These are phyloP conservation scores for Hydrolagus affinis DNA, from an alignment of 2,113 vertebrate species.

Conservation along the genomic window DNA sequence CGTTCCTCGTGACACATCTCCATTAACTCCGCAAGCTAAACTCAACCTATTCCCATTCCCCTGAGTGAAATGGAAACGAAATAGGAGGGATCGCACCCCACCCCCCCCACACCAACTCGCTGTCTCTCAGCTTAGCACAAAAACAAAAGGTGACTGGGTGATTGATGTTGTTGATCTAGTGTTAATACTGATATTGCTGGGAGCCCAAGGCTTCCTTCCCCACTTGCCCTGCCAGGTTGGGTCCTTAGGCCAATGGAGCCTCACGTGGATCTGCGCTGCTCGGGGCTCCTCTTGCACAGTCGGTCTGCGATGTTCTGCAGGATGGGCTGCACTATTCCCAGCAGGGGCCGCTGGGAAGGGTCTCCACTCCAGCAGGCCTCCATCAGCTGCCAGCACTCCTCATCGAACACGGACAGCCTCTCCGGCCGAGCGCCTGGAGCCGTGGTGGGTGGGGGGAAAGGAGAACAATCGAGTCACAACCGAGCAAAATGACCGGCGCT, in stretches of 20 bases:
- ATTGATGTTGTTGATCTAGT: conserved; percentile 19
- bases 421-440: conserved; percentile 79
- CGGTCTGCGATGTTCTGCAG: conserved; percentile 83
- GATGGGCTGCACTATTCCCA: conserved; percentile 90
- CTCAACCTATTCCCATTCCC: no score
- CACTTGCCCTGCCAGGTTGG: background rate
- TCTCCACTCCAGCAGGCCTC: conserved; percentile 95
- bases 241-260: conserved; percentile 35
- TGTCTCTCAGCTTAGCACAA: background rate
- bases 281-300: conserved; percentile 60
- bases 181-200: conserved; percentile 24
- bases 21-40: no score
- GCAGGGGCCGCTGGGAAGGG: conserved; percentile 75
- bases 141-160: no score
- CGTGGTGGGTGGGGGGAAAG: background rate
- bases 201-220: no score
- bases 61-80: no score
- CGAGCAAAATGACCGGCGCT: background rate
- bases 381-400: conserved; percentile 98
- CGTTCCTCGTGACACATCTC: no score
- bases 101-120: conserved; percentile 10
- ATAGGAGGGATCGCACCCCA: no score
- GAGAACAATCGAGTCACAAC: background rate
- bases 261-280: conserved; percentile 80
- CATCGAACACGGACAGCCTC: conserved; percentile 74